A percentile compares a stretch with the other conserved stretches of the same genome.
Evolutionary conservation across 2,888 invertebrate species (phyloP).

Genomic region (Sminthurides aquaticus): DNA sequence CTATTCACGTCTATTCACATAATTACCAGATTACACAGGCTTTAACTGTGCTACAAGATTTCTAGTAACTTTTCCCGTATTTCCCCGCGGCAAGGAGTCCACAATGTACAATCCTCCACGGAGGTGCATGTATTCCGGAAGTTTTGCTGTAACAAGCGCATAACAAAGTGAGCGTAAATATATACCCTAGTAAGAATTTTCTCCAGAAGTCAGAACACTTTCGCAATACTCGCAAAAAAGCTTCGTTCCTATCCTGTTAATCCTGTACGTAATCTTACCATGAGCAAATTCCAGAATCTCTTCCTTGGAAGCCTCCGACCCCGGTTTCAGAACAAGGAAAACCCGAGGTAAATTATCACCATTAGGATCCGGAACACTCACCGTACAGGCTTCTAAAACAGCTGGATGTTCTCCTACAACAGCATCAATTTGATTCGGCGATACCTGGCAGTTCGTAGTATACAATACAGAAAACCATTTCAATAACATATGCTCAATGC

Average conservation of each 20-base stretch:
- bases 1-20: too few species aligned
- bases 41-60: too few species aligned
- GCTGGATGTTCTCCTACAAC: background rate
- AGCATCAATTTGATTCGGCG: background rate
- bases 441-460: background rate
- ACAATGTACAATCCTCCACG: conserved; percentile 1
- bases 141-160: background rate
- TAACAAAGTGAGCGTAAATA: background rate
- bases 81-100: background rate
- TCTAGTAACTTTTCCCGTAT: background rate
- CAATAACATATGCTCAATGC: too few species aligned
- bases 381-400: background rate
- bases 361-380: background rate
- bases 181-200: background rate
- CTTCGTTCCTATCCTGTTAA: too few species aligned
- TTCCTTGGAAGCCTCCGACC: background rate
- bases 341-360: background rate
- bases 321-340: background rate
- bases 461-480: too few species aligned
- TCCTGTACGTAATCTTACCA: too few species aligned
- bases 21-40: too few species aligned
- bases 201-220: background rate
- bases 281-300: background rate
- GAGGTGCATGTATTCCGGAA: background rate
- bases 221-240: too few species aligned